These are phyloP conservation scores for Megaceryle maxima DNA, from an alignment of 2,113 vertebrate genomes.

Conservation along the genomic window DNA sequence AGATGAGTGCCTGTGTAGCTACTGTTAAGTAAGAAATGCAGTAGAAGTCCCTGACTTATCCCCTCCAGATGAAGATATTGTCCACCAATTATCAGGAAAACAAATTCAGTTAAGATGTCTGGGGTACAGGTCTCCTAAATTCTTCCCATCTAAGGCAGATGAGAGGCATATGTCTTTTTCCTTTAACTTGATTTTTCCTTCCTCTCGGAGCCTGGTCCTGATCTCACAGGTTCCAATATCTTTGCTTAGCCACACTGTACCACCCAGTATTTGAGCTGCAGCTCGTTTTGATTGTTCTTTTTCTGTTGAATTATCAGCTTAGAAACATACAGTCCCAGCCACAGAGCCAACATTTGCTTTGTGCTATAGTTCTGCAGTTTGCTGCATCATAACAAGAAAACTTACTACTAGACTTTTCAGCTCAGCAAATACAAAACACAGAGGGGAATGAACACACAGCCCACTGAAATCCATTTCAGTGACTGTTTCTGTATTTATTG, in stretches of 20 bases:
- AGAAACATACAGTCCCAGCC: background rate
- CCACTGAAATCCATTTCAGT: background rate
- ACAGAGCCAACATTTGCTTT: background rate
- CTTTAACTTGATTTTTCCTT: background rate
- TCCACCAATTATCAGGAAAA: background rate
- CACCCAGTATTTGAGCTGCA: background rate
- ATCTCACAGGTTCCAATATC: background rate
- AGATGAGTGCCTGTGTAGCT: background rate
- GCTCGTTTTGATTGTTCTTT: background rate
- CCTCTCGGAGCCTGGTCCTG: background rate
- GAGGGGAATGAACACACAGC: background rate
- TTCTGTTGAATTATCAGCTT: background rate
- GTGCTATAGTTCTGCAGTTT: background rate
- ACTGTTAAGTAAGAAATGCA: background rate
- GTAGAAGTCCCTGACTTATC: background rate
- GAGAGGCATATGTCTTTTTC: background rate
- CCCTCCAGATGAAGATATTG: background rate
- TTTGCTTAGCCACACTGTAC: background rate
- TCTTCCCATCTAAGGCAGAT: background rate
- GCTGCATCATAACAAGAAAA: background rate
- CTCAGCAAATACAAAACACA: background rate
- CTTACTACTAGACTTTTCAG: background rate
- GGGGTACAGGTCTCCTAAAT: background rate
- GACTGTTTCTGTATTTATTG: background rate
- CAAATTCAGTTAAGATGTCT: background rate